Conservation (phyloP, 2,797 vertebrate species). For the Pempheris klunzingeri region DNA sequence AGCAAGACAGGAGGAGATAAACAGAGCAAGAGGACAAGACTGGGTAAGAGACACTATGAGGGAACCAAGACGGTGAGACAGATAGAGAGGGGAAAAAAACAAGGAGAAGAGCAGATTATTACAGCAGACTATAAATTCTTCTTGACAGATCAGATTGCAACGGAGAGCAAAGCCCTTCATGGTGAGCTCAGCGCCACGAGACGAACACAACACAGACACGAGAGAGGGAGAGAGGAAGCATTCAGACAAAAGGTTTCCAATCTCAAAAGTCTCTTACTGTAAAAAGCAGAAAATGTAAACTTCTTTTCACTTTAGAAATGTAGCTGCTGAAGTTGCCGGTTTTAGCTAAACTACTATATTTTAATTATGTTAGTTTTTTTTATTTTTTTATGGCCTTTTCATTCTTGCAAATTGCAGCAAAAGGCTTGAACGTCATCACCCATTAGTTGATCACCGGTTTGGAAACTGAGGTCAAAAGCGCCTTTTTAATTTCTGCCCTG, state of each 20-base stretch:
- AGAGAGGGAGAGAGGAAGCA: conserved; percentile 65
- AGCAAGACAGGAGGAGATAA: conserved; percentile 58
- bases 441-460: conserved; percentile 16
- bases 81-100: not conserved
- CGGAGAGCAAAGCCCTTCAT: conserved; percentile 68
- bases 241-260: conserved; percentile 62
- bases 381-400: conserved; percentile 70
- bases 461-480: not conserved
- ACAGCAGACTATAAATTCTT: conserved; percentile 55
- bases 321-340: conserved; percentile 76
- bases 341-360: conserved; percentile 70
- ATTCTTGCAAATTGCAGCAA: conserved; percentile 69
- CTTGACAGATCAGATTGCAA: conserved; percentile 48
- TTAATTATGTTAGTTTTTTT: conserved; percentile 57
- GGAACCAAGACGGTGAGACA: conserved; percentile 29
- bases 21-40: conserved; percentile 39
- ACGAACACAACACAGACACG: conserved; percentile 67
- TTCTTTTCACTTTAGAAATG: conserved; percentile 78
- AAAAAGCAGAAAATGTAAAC: conserved; percentile 86
- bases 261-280: conserved; percentile 70
- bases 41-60: conserved; percentile 18
- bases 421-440: conserved; percentile 67
- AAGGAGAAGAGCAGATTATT: conserved; percentile 21
- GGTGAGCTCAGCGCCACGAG: conserved; percentile 63
- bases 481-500: conserved; percentile 2